Percentiles rank a stretch among this genome's conserved stretches.
Evolutionary conservation across 2,888 invertebrate species (phyloP).

Genomic region (Apotomis turbidana): DNA sequence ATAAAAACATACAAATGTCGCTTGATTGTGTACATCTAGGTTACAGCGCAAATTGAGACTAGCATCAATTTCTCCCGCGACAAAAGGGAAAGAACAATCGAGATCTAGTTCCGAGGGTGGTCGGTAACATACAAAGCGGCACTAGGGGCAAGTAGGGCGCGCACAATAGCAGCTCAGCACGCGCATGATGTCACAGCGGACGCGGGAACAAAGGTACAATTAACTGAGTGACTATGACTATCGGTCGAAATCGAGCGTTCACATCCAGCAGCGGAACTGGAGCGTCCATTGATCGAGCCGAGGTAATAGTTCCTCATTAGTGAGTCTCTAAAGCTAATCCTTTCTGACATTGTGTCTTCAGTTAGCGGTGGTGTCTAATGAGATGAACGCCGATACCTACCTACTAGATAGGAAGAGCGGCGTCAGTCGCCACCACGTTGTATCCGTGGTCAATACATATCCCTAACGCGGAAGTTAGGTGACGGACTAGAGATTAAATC

Average conservation of each 20-base stretch:
- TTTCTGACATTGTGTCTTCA: background rate
- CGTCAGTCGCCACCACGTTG: background rate
- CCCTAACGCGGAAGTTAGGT: background rate
- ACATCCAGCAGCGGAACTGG: slow-evolving; percentile 16
- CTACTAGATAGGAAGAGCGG: background rate
- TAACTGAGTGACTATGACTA: slow-evolving; percentile 49
- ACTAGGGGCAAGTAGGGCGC: slow-evolving; percentile 39
- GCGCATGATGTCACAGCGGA: slow-evolving; percentile 67
- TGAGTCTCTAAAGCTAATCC: background rate
- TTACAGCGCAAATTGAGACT: slow-evolving; percentile 22
- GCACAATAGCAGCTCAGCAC: slow-evolving; percentile 59
- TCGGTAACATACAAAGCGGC: slow-evolving; percentile 46
- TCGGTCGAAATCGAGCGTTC: slow-evolving; percentile 26
- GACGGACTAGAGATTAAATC: too few relatives aligned
- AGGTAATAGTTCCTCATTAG: slow-evolving; percentile 18
- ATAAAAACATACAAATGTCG: background rate
- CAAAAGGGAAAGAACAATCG: slow-evolving; percentile 46
- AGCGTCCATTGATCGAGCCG: slow-evolving; percentile 9
- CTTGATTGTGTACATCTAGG: slow-evolving; percentile 14
- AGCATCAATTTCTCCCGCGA: slow-evolving; percentile 34
- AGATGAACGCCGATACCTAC: background rate
- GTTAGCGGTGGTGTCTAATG: background rate
- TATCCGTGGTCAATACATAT: background rate
- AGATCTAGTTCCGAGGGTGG: slow-evolving; percentile 50
- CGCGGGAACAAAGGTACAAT: slow-evolving; percentile 68